Evolutionary conservation across 2,797 vertebrate genomes (phyloP).

Genomic region (Heliangelus exortis): DNA sequence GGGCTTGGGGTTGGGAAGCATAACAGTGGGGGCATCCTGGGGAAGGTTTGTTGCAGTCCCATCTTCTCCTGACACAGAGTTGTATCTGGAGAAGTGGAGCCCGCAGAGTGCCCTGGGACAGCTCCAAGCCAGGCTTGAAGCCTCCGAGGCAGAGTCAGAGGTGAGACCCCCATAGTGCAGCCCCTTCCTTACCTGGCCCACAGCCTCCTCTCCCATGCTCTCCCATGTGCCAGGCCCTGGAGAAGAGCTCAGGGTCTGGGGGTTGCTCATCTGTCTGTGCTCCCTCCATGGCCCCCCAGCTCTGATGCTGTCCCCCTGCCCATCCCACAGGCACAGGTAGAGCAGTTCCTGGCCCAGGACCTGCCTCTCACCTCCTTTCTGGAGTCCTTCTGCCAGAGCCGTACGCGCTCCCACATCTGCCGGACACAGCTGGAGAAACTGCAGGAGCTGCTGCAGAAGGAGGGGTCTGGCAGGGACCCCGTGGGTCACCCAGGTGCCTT

Average conservation of each 20-base stretch:
- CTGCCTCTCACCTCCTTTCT: conserved; percentile 76
- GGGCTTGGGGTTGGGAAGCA: background rate
- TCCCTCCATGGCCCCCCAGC: background rate
- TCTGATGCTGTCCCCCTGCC: background rate
- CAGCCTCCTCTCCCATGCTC: accelerated
- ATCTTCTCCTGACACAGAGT: conserved; percentile 58
- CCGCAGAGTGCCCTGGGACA: conserved; percentile 70
- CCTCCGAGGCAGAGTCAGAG: conserved; percentile 78
- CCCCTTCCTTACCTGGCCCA: background rate
- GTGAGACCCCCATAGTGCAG: conserved; percentile 37
- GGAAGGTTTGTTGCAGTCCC: background rate
- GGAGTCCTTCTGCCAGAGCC: conserved; percentile 78
- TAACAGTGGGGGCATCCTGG: background rate
- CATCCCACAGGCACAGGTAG: conserved; percentile 71
- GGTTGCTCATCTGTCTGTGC: background rate
- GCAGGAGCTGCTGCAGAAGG: conserved; percentile 74
- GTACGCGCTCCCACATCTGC: conserved; percentile 73
- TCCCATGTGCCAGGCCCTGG: background rate
- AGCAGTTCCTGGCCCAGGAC: conserved; percentile 76
- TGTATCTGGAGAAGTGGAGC: conserved; percentile 76
- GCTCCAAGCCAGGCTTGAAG: conserved; percentile 74
- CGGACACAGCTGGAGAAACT: conserved; percentile 78
- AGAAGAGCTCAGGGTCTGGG: background rate
- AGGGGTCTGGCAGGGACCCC: conserved; percentile 32
- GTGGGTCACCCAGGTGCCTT: background rate